phyloP scores from a whole-genome alignment of 2,888 invertebrate genomes.

The Drosophila paramelanica region DNA sequence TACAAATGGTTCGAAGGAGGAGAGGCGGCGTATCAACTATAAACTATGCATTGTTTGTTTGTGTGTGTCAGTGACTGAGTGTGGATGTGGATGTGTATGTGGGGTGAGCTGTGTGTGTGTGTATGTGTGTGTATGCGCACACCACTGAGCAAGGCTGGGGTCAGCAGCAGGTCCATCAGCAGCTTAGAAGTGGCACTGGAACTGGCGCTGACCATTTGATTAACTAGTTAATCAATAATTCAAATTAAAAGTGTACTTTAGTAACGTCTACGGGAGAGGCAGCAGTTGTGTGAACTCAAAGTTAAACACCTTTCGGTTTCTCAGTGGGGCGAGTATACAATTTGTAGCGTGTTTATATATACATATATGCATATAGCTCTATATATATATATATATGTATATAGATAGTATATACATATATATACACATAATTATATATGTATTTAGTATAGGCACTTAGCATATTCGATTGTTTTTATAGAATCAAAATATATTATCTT shows the following conservation, averaged over 20 bases:
- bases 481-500: constrained; percentile 63
- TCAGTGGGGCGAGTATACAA: constrained; percentile 57
- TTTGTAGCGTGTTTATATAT: constrained; percentile 27
- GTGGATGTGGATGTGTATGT: constrained; percentile 2
- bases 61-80: background rate
- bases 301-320: constrained; percentile 30
- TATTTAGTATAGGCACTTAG: constrained; percentile 74
- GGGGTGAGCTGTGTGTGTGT: background rate
- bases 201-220: background rate
- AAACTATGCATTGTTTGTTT: constrained; percentile 37
- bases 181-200: constrained; percentile 25
- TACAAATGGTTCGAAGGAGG: constrained; percentile 7
- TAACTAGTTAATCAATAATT: constrained; percentile 27
- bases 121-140: constrained; percentile 23
- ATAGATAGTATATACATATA: constrained; percentile 11
- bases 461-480: constrained; percentile 76
- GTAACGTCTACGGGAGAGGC: constrained; percentile 4
- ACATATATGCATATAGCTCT: constrained; percentile 42
- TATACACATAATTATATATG: constrained; percentile 15
- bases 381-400: constrained; percentile 22
- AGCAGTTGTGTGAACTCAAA: constrained; percentile 2
- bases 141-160: constrained; percentile 46
- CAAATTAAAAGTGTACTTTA: background rate
- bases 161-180: constrained; percentile 9
- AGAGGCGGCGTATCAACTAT: constrained; percentile 33